These are phyloP conservation scores for Sabellastarte sp. DNA, from an alignment of 2,888 invertebrate genomes.

Conservation along the genomic window DNA sequence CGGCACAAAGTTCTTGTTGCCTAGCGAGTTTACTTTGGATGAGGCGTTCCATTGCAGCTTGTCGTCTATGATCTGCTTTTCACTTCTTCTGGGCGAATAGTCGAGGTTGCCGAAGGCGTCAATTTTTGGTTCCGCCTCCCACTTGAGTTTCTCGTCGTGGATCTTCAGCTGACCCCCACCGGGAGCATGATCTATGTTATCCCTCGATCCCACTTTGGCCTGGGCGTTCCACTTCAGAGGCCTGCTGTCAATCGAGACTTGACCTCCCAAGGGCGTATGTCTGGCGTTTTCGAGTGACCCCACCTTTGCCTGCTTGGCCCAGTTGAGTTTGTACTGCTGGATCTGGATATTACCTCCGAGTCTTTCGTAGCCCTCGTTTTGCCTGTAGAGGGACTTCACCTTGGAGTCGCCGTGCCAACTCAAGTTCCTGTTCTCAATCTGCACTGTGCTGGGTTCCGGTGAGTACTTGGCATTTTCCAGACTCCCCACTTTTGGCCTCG, in stretches of 20 bases:
- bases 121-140: neutral
- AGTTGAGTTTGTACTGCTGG: neutral
- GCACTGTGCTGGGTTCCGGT: constrained; percentile 9
- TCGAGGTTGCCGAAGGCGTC: neutral
- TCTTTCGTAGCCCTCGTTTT: neutral
- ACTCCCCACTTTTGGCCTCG: neutral
- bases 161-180: constrained; percentile 25
- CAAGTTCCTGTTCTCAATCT: constrained; percentile 20
- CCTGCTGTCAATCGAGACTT: neutral
- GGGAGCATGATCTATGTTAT: constrained; percentile 23
- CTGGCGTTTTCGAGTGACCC: neutral
- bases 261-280: neutral
- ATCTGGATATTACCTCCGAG: neutral
- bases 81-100: constrained; percentile 23
- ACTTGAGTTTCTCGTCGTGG: neutral
- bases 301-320: neutral
- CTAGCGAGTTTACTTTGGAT: constrained; percentile 2
- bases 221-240: neutral
- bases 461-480: neutral
- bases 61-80: constrained; percentile 26
- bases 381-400: constrained; percentile 17
- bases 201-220: constrained; percentile 26
- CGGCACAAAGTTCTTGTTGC: neutral
- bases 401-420: constrained; percentile 21
- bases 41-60: constrained; percentile 31